Percentiles rank a stretch among this genome's conserved stretches.
Evolutionary conservation across 1,140 invertebrate genomes (phyloP).

Genomic region (Drosophila tropicalis): DNA sequence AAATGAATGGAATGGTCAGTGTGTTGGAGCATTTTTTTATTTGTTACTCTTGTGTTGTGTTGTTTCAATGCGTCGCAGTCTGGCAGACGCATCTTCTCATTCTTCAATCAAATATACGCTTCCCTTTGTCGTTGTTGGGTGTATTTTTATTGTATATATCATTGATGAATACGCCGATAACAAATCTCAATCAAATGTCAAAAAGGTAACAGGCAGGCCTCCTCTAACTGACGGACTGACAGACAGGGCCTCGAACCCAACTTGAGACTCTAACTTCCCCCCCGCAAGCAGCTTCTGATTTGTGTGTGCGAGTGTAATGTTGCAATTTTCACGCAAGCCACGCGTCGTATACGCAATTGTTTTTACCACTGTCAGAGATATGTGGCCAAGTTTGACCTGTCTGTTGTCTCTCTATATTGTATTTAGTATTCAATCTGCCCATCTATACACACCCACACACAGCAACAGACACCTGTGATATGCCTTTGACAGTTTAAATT

Average conservation of each 20-base stretch:
- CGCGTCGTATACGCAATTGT: constrained; percentile 80
- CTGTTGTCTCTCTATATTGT: neutral
- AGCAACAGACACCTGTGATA: neutral
- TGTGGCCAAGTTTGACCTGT: neutral
- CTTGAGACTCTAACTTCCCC: neutral
- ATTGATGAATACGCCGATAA: constrained; percentile 83
- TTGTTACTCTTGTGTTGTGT: neutral
- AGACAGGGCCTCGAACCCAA: constrained; percentile 6
- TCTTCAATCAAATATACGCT: neutral
- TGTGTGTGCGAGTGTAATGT: constrained; percentile 68
- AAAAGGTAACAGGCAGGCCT: constrained; percentile 81
- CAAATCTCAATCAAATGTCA: constrained; percentile 83
- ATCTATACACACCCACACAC: neutral
- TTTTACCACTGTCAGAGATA: constrained; percentile 34
- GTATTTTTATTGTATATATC: constrained; percentile 82
- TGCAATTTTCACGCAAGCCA: constrained; percentile 79
- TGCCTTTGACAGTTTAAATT: constrained; percentile 77
- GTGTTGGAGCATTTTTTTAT: constrained; percentile 8
- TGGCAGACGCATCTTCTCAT: constrained; percentile 32
- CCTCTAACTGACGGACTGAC: constrained; percentile 37
- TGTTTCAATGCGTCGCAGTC: constrained; percentile 59
- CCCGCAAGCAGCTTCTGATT: neutral
- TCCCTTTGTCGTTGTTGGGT: constrained; percentile 31
- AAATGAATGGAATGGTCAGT: constrained; percentile 40
- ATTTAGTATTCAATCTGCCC: constrained; percentile 16